Evolutionary conservation across 1,140 invertebrate species (phyloP), one percentile per base, ranked within the genome.

Genomic region (Scylla paramamosain): DNA sequence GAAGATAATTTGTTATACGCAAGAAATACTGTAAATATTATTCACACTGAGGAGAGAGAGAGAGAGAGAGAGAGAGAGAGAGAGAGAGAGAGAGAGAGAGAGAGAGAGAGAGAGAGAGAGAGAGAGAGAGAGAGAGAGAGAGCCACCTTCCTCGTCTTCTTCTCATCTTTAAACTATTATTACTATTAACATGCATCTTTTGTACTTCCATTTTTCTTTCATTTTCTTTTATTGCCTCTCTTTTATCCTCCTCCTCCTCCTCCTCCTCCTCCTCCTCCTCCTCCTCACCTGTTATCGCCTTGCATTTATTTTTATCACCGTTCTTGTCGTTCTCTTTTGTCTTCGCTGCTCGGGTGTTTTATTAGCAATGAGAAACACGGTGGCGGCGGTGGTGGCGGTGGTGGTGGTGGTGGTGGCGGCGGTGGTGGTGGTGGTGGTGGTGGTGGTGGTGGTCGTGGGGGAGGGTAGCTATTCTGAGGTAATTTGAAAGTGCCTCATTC

Each of bases 321-420:
- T 59, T 77, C n/a, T n/a, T n/a, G 12, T 77, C 67, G n/a, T 20
- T 77, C 67, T n/a, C 67, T 77, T n/a, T 77, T 77, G 52, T 59
- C 52, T 59, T 59, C 52, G 52, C 52, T 59, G 6, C 52, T 59
- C 16, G 16, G 0, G 16, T 59, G 52, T 12, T 59, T 59, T 59
- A 59, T 59, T 59, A 59, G 2, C 52, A 20, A 59, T 59, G 52
- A 20, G 52, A 77, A 25, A 77, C 67, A n/a, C 6, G 67, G 67
- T 77, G 67, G 67, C n/a, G 67, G 25, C n/a, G 67, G 25, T 77
- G 67, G 20, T 77, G 67, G 67, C 20, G 67, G 67, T 77, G 67
- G 67, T n/a, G 67, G n/a, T 77, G 67, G 25, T n/a, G 67, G 67
- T 77, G 67, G 67, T 77, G 67, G 67, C n/a, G 67, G n/a, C n/a